Evolutionary conservation across 2,888 invertebrate genomes (phyloP).

Genomic region (Eristalis arbustorum): DNA sequence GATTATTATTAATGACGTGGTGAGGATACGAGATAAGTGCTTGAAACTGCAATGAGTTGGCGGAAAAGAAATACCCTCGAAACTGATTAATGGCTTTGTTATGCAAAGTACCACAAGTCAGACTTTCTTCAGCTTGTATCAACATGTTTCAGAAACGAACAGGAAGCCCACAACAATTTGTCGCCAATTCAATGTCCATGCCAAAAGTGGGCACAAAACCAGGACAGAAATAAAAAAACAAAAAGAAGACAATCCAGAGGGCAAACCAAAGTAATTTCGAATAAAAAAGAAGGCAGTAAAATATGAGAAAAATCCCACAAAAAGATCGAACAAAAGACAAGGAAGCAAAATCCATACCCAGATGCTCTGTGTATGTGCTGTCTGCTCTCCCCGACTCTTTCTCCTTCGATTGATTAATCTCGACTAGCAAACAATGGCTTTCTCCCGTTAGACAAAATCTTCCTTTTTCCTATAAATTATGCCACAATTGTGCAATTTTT

Average conservation of each 20-base stretch:
- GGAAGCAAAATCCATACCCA: slow-evolving; percentile 40
- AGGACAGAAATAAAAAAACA: neutral
- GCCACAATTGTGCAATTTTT: slow-evolving; percentile 65
- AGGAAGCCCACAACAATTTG: slow-evolving; percentile 30
- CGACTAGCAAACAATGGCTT: slow-evolving; percentile 18
- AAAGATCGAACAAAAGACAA: slow-evolving; percentile 28
- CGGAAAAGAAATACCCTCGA: slow-evolving; percentile 28
- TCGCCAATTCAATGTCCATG: slow-evolving; percentile 31
- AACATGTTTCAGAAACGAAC: no score
- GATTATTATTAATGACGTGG: slow-evolving; percentile 23
- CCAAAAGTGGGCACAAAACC: slow-evolving; percentile 40
- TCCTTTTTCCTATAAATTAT: slow-evolving; percentile 51
- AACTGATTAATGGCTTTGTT: slow-evolving; percentile 26
- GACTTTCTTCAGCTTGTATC: no score
- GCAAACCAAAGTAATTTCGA: neutral
- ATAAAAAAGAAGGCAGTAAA: slow-evolving; percentile 9
- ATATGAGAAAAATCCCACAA: slow-evolving; percentile 28
- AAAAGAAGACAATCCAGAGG: slow-evolving; percentile 13
- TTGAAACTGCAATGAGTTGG: slow-evolving; percentile 29
- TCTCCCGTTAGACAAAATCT: slow-evolving; percentile 15
- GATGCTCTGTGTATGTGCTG: slow-evolving; percentile 56
- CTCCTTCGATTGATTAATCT: slow-evolving; percentile 51
- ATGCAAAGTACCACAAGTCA: slow-evolving; percentile 3
- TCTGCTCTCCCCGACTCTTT: slow-evolving; percentile 28
- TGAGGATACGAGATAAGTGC: neutral